A percentile compares a stretch with the other conserved stretches of the same genome.
These are phyloP conservation scores for Drosophila suboccidentalis DNA, from an alignment of 2,888 invertebrate species.

Conservation along the genomic window DNA sequence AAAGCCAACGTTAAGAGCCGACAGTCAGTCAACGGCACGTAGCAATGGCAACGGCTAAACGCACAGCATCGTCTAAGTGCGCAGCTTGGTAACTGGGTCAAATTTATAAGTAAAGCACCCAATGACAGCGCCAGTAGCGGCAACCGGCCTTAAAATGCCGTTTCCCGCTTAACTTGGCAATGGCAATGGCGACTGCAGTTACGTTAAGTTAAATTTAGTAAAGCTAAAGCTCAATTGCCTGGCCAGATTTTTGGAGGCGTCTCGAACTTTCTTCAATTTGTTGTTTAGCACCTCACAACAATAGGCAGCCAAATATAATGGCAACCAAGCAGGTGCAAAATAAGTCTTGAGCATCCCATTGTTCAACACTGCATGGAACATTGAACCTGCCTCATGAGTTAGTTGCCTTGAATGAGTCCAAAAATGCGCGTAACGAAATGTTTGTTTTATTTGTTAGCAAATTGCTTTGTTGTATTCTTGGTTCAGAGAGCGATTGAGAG, in stretches of 20 bases:
- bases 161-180: constrained; percentile 38
- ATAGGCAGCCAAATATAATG: constrained; percentile 53
- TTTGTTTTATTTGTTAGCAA: constrained; percentile 78
- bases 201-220: constrained; percentile 35
- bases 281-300: constrained; percentile 61
- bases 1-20: constrained; percentile 33
- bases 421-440: constrained; percentile 70
- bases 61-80: constrained; percentile 53
- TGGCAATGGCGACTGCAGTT: constrained; percentile 57
- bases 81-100: constrained; percentile 71
- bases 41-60: constrained; percentile 39
- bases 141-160: constrained; percentile 57
- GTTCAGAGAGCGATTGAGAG: constrained; percentile 27
- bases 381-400: constrained; percentile 42
- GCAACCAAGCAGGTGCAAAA: constrained; percentile 64
- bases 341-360: background rate
- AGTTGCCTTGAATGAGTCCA: constrained; percentile 54
- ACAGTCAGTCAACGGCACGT: constrained; percentile 53
- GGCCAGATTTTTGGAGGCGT: constrained; percentile 29
- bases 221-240: constrained; percentile 39
- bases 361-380: constrained; percentile 31
- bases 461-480: constrained; percentile 72
- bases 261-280: constrained; percentile 74
- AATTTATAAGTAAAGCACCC: constrained; percentile 77
- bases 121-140: constrained; percentile 19